These are phyloP conservation scores for Xyliphius kryptos DNA, from an alignment of 2,113 vertebrate species.

Conservation along the genomic window DNA sequence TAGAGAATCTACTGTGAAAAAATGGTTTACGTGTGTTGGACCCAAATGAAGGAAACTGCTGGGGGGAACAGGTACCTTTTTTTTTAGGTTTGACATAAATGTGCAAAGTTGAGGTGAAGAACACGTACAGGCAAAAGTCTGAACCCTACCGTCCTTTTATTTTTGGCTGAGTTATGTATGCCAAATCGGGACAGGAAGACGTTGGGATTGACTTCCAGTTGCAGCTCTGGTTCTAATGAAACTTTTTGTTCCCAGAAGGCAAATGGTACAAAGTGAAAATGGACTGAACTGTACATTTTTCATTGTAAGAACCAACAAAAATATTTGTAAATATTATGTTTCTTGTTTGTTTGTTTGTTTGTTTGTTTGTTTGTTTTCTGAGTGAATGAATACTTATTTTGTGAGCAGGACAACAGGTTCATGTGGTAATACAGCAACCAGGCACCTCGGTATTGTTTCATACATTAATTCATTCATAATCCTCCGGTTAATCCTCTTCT, in stretches of 20 bases:
- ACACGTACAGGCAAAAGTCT: constrained; percentile 20
- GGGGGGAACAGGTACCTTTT: too few species aligned
- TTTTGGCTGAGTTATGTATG: constrained; percentile 59
- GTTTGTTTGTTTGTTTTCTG: constrained; percentile 51
- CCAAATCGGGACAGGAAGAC: constrained; percentile 53
- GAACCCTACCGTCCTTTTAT: constrained; percentile 41
- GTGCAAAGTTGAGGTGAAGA: neutral
- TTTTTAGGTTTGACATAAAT: too few species aligned
- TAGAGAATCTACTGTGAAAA: constrained; percentile 23
- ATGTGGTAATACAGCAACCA: constrained; percentile 43
- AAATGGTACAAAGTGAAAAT: constrained; percentile 37
- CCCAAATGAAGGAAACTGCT: neutral
- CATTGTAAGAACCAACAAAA: constrained; percentile 63
- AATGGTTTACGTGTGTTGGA: constrained; percentile 13
- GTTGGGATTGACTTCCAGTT: constrained; percentile 42
- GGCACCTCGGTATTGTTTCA: constrained; percentile 15
- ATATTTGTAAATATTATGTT: constrained; percentile 78
- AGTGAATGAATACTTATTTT: constrained; percentile 65
- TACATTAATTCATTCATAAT: neutral
- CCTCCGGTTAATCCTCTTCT: too few species aligned
- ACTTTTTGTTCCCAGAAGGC: constrained; percentile 34
- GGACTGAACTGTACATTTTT: constrained; percentile 70
- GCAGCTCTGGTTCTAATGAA: constrained; percentile 30
- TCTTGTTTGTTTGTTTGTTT: constrained; percentile 55
- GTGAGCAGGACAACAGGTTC: constrained; percentile 67